Evolutionary conservation across 2,797 vertebrate species (phyloP).

Genomic region (Gymnoscopelus braueri): DNA sequence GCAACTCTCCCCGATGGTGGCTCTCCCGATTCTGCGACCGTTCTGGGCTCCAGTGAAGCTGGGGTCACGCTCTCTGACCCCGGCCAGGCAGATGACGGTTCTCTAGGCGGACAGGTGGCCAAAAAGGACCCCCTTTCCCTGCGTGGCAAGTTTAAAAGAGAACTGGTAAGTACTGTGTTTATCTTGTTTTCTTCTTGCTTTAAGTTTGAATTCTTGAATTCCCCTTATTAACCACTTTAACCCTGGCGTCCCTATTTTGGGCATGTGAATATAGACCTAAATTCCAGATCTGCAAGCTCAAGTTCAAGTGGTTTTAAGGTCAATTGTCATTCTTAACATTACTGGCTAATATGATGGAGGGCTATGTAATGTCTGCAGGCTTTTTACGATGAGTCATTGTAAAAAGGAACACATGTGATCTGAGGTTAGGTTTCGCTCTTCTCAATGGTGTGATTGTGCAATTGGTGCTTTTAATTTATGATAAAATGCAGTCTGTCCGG

Average conservation of each 20-base stretch:
- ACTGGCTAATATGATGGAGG: too few relatives aligned
- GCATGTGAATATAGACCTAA: too few relatives aligned
- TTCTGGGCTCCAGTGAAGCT: conserved; percentile 7
- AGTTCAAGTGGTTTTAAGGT: too few relatives aligned
- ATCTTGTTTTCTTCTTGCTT: neutral
- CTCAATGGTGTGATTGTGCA: conserved; percentile 2
- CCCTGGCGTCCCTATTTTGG: too few relatives aligned
- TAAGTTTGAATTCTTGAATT: neutral
- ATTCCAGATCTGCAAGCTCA: too few relatives aligned
- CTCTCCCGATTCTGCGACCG: conserved; percentile 32
- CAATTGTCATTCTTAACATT: too few relatives aligned
- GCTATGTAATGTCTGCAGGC: too few relatives aligned
- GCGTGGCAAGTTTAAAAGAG: conserved; percentile 52
- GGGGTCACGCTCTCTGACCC: conserved; percentile 48
- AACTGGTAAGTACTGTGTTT: conserved; percentile 56
- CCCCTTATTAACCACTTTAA: too few relatives aligned
- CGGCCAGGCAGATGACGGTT: conserved; percentile 28
- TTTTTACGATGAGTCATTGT: neutral
- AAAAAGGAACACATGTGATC: neutral
- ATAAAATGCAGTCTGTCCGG: conserved; percentile 62
- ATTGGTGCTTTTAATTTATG: neutral
- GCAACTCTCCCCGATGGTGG: conserved; percentile 18
- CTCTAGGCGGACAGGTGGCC: neutral
- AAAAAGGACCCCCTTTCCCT: too few relatives aligned
- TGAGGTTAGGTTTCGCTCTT: neutral